phyloP scores from a whole-genome alignment of 37 sponge, comb jelly and placozoan species.

The Tethya wilhelma region DNA sequence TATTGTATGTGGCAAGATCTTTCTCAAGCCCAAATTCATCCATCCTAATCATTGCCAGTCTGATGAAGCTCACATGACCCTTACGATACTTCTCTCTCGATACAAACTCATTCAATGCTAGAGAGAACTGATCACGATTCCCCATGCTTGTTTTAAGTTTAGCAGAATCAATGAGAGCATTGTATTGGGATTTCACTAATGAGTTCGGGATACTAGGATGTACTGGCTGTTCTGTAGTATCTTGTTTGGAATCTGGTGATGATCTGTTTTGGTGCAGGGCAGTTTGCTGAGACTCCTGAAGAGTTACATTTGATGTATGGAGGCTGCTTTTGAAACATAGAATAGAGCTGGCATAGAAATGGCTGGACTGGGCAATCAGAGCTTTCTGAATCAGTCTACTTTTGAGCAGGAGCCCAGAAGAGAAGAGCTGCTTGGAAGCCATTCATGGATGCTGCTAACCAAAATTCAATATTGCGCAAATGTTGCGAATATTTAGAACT shows the following conservation, averaged over 20 bases:
- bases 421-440: too few species aligned
- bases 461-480: too few species aligned
- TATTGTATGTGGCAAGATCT: slow-evolving; percentile 83
- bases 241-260: background rate
- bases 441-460: too few species aligned
- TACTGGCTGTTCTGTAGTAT: background rate
- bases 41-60: slow-evolving; percentile 67
- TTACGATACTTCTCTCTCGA: slow-evolving; percentile 64
- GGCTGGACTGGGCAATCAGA: too few species aligned
- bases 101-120: slow-evolving; percentile 70
- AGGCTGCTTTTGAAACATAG: too few species aligned
- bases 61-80: slow-evolving; percentile 85
- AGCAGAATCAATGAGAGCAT: slow-evolving; percentile 52
- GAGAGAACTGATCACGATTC: slow-evolving; percentile 53
- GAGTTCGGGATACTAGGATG: background rate
- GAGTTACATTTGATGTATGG: too few species aligned
- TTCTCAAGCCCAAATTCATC: slow-evolving; percentile 81
- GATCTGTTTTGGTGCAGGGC: too few species aligned
- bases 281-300: too few species aligned
- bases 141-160: slow-evolving; percentile 14
- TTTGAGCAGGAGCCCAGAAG: too few species aligned
- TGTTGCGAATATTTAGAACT: too few species aligned
- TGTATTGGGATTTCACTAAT: slow-evolving; percentile 9
- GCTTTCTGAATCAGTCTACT: too few species aligned
- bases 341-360: too few species aligned